Evolutionary conservation across 2,888 invertebrate genomes (phyloP).

Genomic region (Uloborus plumipes): DNA sequence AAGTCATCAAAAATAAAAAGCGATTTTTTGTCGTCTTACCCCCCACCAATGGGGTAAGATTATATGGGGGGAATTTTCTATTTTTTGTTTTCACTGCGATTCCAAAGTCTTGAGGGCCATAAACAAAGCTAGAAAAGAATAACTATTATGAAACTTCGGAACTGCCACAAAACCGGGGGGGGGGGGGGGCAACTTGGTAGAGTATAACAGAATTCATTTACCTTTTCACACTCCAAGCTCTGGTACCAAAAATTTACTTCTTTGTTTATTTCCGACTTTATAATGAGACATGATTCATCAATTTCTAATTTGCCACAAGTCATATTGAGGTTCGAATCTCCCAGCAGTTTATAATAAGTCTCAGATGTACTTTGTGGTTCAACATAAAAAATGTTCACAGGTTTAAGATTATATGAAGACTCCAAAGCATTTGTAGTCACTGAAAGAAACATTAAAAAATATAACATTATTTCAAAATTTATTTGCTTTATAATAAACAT

Average conservation of each 20-base stretch:
- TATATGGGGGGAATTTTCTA: too few species aligned
- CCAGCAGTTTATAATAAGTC: neutral
- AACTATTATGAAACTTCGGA: too few species aligned
- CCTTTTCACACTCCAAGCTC: constrained; percentile 54
- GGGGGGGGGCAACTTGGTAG: too few species aligned
- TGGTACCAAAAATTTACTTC: constrained; percentile 32
- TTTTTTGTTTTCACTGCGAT: too few species aligned
- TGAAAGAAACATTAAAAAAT: neutral
- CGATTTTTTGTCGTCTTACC: too few species aligned
- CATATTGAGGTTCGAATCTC: constrained; percentile 18
- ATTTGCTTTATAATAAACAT: too few species aligned
- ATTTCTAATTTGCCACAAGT: constrained; percentile 31
- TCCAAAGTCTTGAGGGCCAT: too few species aligned
- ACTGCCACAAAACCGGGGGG: too few species aligned
- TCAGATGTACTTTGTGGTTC: neutral
- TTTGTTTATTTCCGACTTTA: constrained; percentile 33
- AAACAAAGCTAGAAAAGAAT: too few species aligned
- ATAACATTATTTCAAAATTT: too few species aligned
- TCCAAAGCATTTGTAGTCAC: neutral
- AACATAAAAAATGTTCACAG: constrained; percentile 23
- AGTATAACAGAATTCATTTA: neutral
- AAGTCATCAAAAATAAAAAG: too few species aligned
- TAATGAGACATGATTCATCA: constrained; percentile 44
- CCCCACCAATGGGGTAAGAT: too few species aligned
- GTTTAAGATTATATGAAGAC: constrained; percentile 9